Evolutionary conservation across 2,113 vertebrate genomes (phyloP), one percentile per base, ranked within the genome.

Genomic region (Theristicus caerulescens): DNA sequence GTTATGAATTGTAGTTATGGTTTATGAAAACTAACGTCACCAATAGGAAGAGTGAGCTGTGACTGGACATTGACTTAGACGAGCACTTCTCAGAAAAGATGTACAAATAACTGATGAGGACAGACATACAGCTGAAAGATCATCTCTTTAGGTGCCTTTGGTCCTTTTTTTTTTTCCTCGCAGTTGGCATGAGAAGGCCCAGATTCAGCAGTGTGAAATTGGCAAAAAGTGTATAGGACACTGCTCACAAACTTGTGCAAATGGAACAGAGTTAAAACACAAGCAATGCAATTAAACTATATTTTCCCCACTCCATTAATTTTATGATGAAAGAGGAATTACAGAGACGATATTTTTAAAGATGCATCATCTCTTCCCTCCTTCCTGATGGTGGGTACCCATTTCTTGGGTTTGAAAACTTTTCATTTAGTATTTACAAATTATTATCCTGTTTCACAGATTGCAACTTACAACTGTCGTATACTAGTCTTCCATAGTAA

Each of bases 231-330:
- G 3, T 13, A 8, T 3, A 67, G 42, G 14, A 11, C 21, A 31
- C 32, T 36, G 18, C 40, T 81, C 20, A 58, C 11, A 55, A 72
- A 42, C 25, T 12, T 58, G 4, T 26, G 27, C 14, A 62, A 65
- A 27, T 47, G 4, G 22, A 77, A 76, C 10, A 27, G 21, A 36
- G 14, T 55, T 73, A 51, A 87, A 90, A 40, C 4, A 31, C 16
- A 64, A 51, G 12, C 32, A 59, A 13, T 0, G 2, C 8, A 51
- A 40, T 54, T 36, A 4, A 69, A 52, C 2, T 7, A 11, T 34
- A 22, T 42, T 54, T 5, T 0, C 0, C 9, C 21, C 10, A 17
- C 11, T 25, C 19, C 18, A 10, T 38, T 44, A 26, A 36, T 69
- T 16, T 54, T 54, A 17, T 9, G 3, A 61, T 22, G 34, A 74